Conservation (phyloP, 2,113 vertebrate genomes). For the Passer montanus region DNA sequence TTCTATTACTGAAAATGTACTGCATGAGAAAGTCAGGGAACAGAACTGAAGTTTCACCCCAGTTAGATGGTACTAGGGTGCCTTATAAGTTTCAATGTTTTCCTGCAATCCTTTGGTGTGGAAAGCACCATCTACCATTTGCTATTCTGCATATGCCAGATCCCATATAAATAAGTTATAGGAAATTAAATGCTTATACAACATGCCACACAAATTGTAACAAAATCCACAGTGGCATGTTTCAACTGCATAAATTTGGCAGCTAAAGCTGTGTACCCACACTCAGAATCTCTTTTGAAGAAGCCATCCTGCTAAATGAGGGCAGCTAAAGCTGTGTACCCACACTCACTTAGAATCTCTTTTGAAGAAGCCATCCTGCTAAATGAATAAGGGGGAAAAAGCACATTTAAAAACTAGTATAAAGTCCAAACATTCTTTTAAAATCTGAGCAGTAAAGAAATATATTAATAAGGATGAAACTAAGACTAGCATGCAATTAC, state of each 20-base stretch:
- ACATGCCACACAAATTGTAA: not conserved
- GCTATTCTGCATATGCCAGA: not conserved
- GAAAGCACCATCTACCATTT: not conserved
- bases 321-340: not conserved
- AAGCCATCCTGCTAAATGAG: not conserved
- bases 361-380: not conserved
- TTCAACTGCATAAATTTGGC: not conserved
- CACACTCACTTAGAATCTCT: not conserved
- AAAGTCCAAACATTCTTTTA: not conserved
- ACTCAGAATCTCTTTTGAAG: not conserved
- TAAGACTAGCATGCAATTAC: not conserved
- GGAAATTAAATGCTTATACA: not conserved
- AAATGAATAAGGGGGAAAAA: not conserved
- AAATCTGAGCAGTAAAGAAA: not conserved
- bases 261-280: not conserved
- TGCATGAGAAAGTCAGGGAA: not conserved
- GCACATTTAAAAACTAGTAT: not conserved
- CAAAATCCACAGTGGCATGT: not conserved
- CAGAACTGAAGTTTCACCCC: not conserved
- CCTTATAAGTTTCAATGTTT: not conserved
- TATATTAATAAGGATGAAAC: not conserved
- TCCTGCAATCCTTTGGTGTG: not conserved
- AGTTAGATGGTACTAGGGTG: not conserved
- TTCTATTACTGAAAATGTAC: not conserved
- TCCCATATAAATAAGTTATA: not conserved